Evolutionary conservation across 2,113 vertebrate species (phyloP), one percentile per base, ranked within the genome.

Genomic region (Hymenochirus boettgeri): DNA sequence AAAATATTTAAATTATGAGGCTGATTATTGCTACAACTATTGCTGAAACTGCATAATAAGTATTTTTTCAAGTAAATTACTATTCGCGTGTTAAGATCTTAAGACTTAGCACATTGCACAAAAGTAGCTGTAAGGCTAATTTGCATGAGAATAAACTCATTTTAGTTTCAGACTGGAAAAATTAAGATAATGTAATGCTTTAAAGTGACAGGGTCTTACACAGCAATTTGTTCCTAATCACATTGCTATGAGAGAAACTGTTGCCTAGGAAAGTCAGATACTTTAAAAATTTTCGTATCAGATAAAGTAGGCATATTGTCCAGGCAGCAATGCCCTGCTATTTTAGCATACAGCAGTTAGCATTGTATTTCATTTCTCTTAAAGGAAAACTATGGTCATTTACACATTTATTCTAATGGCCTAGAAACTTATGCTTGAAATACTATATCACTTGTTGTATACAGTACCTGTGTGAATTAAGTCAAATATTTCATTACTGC

Each of bases 31-130:
- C 47, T 31, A 21, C 65, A 53, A 53, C 47, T 59, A 60, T 53
- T 45, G 57, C 65, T 67, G 65, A 67, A 59, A 67, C 65, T 31
- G 65, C 65, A 67, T 67, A 67, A 67, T 67, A 67, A 59, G 63
- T 65, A 57, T 45, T 67, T 67, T 67, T 60, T n/a, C 47, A 45
- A 53, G 48, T 57, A 67, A 67, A 67, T 67, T 60, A 37, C 56
- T 52, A 42, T 33, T 67, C 46, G 9, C 45, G 65, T 53, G 57
- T 67, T 67, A 60, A 67, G 65, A 67, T 67, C 18, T 67, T 60
- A 67, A 42, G 65, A 42, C 22, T 60, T 67, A 53, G 57, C 65
- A 67, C 55, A 67, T 60, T 60, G 57, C 35, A 67, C 56, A 67
- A 67, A 67, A 60, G 57, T 60, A 67, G 57, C 65, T 60, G 22